phyloP scores from a whole-genome alignment of 2,113 vertebrate genomes.

The Crotalus horridus region DNA sequence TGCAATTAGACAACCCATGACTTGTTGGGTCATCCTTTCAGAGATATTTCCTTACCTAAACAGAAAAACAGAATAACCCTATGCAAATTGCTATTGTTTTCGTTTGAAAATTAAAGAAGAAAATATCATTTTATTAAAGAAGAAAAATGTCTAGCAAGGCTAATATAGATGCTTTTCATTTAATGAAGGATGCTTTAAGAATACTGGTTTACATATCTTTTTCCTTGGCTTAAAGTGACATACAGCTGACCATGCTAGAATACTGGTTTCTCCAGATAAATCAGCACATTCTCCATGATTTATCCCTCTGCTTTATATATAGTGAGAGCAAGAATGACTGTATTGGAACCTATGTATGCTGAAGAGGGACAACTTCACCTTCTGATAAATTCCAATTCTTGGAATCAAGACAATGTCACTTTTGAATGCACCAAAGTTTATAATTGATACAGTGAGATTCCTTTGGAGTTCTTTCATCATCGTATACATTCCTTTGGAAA shows the following conservation, averaged over 20 bases:
- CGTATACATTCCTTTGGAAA: not conserved
- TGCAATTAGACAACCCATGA: too few species aligned
- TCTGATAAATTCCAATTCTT: not conserved
- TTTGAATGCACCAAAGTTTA: not conserved
- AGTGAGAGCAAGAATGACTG: not conserved
- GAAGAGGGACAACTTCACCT: not conserved
- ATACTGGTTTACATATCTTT: not conserved
- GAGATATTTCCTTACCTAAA: too few species aligned
- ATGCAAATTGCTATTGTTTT: too few species aligned
- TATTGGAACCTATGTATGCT: not conserved
- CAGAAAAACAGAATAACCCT: too few species aligned
- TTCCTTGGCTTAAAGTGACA: not conserved
- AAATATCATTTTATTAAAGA: too few species aligned
- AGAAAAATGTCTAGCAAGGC: too few species aligned
- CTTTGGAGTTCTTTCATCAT: not conserved
- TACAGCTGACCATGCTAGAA: not conserved
- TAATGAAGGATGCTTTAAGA: not conserved
- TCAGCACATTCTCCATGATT: not conserved
- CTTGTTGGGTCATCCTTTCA: too few species aligned
- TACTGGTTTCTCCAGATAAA: not conserved
- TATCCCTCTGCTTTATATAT: not conserved
- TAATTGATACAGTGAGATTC: not conserved
- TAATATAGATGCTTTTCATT: too few species aligned
- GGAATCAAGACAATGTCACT: not conserved
- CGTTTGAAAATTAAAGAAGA: too few species aligned